Evolutionary conservation across 53 echinoderm and acorn worm genomes (phyloP), one percentile per base, ranked within the genome.

Genomic region (Temnopleurus reevesii): DNA sequence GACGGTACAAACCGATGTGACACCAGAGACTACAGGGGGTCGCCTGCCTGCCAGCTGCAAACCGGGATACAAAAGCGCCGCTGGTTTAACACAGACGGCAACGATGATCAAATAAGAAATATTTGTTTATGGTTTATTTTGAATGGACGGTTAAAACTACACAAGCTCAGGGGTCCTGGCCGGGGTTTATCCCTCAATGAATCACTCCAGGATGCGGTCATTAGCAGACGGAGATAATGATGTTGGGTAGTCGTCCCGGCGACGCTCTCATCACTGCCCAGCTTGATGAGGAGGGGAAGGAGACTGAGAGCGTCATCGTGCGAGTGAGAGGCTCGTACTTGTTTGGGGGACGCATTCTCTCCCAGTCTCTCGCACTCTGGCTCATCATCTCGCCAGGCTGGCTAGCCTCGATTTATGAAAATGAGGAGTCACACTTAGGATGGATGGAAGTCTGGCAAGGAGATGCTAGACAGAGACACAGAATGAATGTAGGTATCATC

Each of bases 1-100:
- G 83, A 83, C 56, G 55, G 55, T 49, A 15, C 28, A 53, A 18
- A 53, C 83, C 83, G 31, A 53, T 53, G 54, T 38, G 53, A 36
- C n/a, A 35, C 55, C 56, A 47, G 55, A 53, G 51, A 36, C 36
- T 81, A 35, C 54, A 54, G 83, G 83, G 83, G 83, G 18, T 83
- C 83, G 38, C 83, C 83, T 55, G 55, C 83, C 83, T 83, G 53
- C 83, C 83, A 83, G 83, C 83, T 83, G 83, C 83, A 83, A 83
- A 55, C 34, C 83, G 49, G 27, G 28, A 12, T 29, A 53, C 47
- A 30, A 45, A 44, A 53, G 41, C 83, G 19, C 13, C 18, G 31
- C 83, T 33, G 33, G n/a, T 55, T 54, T 55, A 34, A 53, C 1
- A 24, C 13, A 19, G 51, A 49, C 54, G 17, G 13, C 31, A 83